Base-by-base conservation (phyloP, 2,888 invertebrate species). In the Masnerella sp. region DNA sequence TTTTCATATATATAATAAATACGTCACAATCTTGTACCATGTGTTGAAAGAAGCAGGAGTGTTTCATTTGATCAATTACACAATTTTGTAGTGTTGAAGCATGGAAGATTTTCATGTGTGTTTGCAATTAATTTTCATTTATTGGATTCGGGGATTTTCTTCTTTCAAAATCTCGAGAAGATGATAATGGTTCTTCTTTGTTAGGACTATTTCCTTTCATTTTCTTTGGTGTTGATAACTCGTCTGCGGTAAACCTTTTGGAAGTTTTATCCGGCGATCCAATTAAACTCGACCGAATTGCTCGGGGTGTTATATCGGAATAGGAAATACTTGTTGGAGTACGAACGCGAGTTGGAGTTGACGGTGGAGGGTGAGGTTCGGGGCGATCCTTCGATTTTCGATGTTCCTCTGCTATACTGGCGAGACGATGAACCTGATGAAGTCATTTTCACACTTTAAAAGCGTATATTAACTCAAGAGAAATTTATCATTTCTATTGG, bases 311-410 rank as follows among this genome's bases (percentile, higher is more conserved):
- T 14, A 85, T 70, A n/a, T 80, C 69, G 2, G 81, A 75, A 7
- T 78, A 61, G 2, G 81, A 76, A n/a, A 82, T 80, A 12, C 70
- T 76, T 17, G 78, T 65, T 17, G 77, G 74, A 14, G 69, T 65
- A 12, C 80, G 80, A 30, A 74, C 58, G 61, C 80, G 79, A 15
- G 81, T 85, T 5, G 85, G 85, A 12, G 85, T 84, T 0, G 84
- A 80, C 5, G 85, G 85, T 25, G 84, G 84, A 30, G 85, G 84
- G 22, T 82, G 82, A 18, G 84, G 84, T 40, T 78, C 79, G 7
- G 76, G 65, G n/a, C 40, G 51, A 14, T 75, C 74, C 49, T 45
- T 61, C 5, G 12, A 18, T 54, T 70, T 36, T 56, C 64, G 18
- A 28, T 43, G 56, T 61, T 76, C 71, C 8, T 68, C 61, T 2